Base-by-base conservation (phyloP, 2,797 vertebrate genomes). In the Sciurus vulgaris region DNA sequence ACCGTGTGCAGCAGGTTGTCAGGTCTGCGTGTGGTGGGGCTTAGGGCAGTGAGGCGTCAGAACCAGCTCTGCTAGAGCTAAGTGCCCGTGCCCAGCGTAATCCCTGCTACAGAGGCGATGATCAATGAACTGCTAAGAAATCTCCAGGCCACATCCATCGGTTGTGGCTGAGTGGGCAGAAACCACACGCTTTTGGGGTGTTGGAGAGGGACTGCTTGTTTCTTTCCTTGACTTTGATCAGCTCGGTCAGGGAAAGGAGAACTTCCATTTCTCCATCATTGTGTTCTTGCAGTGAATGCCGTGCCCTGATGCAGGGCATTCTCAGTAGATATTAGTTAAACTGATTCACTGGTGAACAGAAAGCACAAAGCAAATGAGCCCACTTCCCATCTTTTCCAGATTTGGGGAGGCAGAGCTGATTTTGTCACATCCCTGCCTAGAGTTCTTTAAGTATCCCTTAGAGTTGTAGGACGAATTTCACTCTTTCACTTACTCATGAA, bases 41-140 rank as follows among this genome's bases (percentile, higher is more conserved):
- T 87, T 24, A 15, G 15, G 0, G 61, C 76, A 1, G 65, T 54
- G 83, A 84, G 18, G 49, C 91, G 91, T 95, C 97, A 95, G 12
- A 49, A 35, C 0, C 17, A 86, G 41, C 81, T 93, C 91, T 91
- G 88, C 84, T 7, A 0, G 26, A 61, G 91, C 72, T 49, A 59
- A 84, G 76, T 2, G 12, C n/a, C 59, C 15, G 17, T 28, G 65
- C 73, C 78, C 20, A 0, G 1, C 7, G 30, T 44, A 78, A 65
- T 73, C 83, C 84, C 78, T 35, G 1, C 65, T 51, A 41, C 35
- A 30, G 0, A 79, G 82, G 86, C 38, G 70, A 44, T 1, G n/a
- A 54, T 89, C 70, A 30, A 5, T n/a, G 67, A 77, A 13, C 79
- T 74, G 54, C 35, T 70, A 17, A 15, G 89, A 33, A 59, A 51